Percentiles rank a stretch among this genome's conserved stretches.
Evolutionary conservation across 2,797 vertebrate genomes (phyloP).

Genomic region (Brachyrhaphis roseni): DNA sequence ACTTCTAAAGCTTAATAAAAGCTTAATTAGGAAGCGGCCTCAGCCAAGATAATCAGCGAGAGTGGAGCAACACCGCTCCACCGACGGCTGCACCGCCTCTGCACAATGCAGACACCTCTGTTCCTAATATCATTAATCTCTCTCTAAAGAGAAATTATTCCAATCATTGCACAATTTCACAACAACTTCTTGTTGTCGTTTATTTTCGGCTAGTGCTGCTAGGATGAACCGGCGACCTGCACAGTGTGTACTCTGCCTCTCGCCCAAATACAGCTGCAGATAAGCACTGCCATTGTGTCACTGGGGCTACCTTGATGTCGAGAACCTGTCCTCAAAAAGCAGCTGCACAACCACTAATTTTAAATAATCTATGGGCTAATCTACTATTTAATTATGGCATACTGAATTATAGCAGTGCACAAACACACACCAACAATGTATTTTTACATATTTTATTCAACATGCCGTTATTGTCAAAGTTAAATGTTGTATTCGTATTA

Average conservation of each 20-base stretch:
- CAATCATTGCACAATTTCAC: conserved; percentile 26
- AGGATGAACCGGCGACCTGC: background rate
- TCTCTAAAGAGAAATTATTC: conserved; percentile 41
- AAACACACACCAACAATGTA: background rate
- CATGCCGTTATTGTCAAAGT: background rate
- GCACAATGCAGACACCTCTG: conserved; percentile 35
- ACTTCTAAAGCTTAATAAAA: conserved; percentile 79
- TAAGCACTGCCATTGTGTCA: background rate
- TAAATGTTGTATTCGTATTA: background rate
- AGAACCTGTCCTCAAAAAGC: background rate
- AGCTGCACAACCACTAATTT: background rate
- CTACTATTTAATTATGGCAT: background rate
- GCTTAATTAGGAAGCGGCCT: conserved; percentile 70
- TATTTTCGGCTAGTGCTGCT: conserved; percentile 18
- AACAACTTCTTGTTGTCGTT: conserved; percentile 5
- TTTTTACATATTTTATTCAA: background rate
- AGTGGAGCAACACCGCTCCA: conserved; percentile 48
- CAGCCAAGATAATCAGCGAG: conserved; percentile 55
- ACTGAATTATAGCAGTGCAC: background rate
- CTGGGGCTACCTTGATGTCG: background rate
- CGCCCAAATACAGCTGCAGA: background rate
- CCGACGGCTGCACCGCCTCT: conserved; percentile 34
- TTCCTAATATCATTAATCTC: conserved; percentile 37
- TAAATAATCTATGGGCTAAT: background rate
- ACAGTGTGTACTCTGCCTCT: conserved; percentile 24